phyloP scores from a whole-genome alignment of 2,888 invertebrate genomes.

The Falcaria lacertinaria region DNA sequence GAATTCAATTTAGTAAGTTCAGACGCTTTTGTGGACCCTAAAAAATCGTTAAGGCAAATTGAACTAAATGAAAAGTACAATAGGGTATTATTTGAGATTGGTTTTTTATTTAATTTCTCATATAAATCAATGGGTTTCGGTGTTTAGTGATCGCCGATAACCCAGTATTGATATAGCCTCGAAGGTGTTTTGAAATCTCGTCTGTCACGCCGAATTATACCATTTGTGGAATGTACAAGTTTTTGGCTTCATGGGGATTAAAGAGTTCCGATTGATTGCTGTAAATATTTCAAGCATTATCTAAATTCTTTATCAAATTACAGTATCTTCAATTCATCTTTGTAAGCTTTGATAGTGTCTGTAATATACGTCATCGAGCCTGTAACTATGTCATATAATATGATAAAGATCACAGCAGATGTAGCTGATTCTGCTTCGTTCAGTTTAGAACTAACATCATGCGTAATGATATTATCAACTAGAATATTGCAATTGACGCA shows the following conservation, averaged over 20 bases:
- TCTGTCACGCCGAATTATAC: conserved; percentile 44
- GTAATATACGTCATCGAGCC: no score
- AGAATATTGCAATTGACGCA: no score
- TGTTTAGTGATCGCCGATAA: conserved; percentile 46
- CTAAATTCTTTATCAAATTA: no score
- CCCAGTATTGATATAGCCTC: conserved; percentile 42
- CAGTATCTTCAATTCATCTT: no score
- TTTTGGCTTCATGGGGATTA: conserved; percentile 12
- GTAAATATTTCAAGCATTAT: background rate
- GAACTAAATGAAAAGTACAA: conserved; percentile 3
- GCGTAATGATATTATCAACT: no score
- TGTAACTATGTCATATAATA: no score
- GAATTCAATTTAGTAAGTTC: conserved; percentile 7
- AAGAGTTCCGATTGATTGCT: background rate
- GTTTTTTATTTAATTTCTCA: conserved; percentile 33
- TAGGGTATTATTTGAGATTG: conserved; percentile 16
- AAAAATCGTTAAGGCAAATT: conserved; percentile 8
- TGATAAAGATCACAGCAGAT: no score
- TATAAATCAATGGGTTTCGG: conserved; percentile 52
- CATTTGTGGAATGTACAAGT: conserved; percentile 32
- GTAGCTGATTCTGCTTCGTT: no score
- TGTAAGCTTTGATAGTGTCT: no score
- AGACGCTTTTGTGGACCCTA: conserved; percentile 1
- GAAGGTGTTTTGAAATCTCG: conserved; percentile 49
- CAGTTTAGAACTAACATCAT: no score